phyloP scores from a whole-genome alignment of 2,113 vertebrate genomes.

The Nettapus auritus region DNA sequence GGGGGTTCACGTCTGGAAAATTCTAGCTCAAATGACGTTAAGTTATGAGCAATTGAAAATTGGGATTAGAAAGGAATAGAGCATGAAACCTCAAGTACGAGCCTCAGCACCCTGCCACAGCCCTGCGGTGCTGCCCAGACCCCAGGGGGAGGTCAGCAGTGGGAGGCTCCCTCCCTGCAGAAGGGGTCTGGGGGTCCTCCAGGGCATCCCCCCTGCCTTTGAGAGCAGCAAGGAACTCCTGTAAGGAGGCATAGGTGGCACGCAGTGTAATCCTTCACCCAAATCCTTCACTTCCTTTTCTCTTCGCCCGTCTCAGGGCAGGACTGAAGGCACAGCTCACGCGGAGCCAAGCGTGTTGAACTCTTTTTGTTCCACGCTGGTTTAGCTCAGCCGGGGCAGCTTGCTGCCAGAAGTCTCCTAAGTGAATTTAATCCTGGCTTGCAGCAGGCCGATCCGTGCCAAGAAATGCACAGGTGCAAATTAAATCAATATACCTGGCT shows the following conservation, averaged over 20 bases:
- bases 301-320: background rate
- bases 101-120: background rate
- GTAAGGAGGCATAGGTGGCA: background rate
- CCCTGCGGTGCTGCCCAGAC: background rate
- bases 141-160: fast-evolving
- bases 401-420: constrained; percentile 41
- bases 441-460: background rate
- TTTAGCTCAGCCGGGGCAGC: constrained; percentile 33
- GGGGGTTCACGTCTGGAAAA: constrained; percentile 46
- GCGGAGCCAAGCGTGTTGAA: background rate
- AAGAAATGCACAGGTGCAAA: constrained; percentile 60
- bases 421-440: constrained; percentile 40
- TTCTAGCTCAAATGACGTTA: constrained; percentile 46
- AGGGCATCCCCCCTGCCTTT: background rate
- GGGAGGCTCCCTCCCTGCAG: background rate
- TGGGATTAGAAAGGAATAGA: background rate
- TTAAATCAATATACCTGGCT: constrained; percentile 49
- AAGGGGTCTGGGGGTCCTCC: background rate
- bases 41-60: constrained; percentile 49
- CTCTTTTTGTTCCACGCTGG: background rate
- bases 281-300: background rate
- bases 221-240: background rate
- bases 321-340: background rate
- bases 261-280: background rate
- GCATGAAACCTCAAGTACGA: background rate